Conservation (phyloP, 2,113 vertebrate species). For the Sciurus niger region DNA sequence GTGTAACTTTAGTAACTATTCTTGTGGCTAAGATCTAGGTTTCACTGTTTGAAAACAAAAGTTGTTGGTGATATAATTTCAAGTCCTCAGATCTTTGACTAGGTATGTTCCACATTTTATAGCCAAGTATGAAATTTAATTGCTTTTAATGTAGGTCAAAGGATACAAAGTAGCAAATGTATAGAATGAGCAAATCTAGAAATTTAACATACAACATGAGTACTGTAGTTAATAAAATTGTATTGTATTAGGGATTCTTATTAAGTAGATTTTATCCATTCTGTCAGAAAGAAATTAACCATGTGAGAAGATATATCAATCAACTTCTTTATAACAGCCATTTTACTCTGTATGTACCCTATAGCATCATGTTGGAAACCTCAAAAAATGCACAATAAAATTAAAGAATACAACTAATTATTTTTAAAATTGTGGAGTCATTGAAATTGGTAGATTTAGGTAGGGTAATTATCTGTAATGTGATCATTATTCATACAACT, state of each 20-base stretch:
- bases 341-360: background rate
- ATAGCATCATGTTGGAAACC: background rate
- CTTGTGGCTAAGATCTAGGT: background rate
- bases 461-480: background rate
- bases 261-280: background rate
- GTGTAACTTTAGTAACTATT: background rate
- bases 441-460: background rate
- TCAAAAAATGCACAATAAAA: background rate
- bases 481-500: background rate
- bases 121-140: constrained; percentile 18
- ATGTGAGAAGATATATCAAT: background rate
- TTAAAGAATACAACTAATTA: constrained; percentile 18
- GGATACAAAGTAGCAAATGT: background rate
- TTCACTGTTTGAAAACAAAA: constrained; percentile 3
- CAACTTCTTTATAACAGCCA: background rate
- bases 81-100: background rate
- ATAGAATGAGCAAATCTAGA: background rate
- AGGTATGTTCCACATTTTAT: constrained; percentile 9
- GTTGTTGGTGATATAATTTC: background rate
- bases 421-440: constrained; percentile 35
- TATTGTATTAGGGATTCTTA: background rate
- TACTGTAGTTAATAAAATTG: background rate
- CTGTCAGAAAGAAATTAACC: background rate
- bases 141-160: constrained; percentile 13
- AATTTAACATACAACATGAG: background rate